phyloP scores from a whole-genome alignment of 2,797 vertebrate species.

The Dryobates pubescens region DNA sequence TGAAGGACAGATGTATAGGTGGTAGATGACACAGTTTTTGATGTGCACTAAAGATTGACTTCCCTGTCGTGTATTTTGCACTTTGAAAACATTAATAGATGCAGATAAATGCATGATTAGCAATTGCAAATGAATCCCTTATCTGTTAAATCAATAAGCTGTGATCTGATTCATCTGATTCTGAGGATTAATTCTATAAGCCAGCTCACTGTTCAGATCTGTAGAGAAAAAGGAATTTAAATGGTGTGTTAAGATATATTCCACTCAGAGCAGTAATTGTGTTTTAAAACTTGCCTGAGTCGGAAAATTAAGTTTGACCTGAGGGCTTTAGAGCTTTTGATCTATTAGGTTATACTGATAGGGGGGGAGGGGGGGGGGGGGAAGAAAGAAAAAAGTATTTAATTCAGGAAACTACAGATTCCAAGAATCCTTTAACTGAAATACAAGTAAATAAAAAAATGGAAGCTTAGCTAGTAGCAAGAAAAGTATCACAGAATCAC shows the following conservation, averaged over 20 bases:
- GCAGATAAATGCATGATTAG: not conserved
- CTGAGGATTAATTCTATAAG: slow-evolving; percentile 26
- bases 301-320: slow-evolving; percentile 14
- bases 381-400: not conserved
- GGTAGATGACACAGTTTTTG: not conserved
- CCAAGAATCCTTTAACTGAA: not conserved
- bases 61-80: not conserved
- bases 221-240: not conserved
- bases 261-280: not conserved
- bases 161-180: slow-evolving; percentile 7
- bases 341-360: not conserved
- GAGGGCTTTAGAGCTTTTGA: not conserved
- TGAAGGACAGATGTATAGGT: not conserved
- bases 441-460: not conserved
- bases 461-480: not conserved
- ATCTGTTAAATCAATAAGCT: slow-evolving; percentile 9
- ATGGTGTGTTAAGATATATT: not conserved
- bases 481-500: not conserved
- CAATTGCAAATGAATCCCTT: not conserved
- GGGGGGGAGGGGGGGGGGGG: too few relatives aligned
- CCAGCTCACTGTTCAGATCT: not conserved
- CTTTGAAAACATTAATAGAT: not conserved
- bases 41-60: not conserved
- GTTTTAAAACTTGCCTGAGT: not conserved
- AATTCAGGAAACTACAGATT: not conserved